phyloP scores from a whole-genome alignment of 2,888 invertebrate genomes.

The Yponomeuta evonymella region DNA sequence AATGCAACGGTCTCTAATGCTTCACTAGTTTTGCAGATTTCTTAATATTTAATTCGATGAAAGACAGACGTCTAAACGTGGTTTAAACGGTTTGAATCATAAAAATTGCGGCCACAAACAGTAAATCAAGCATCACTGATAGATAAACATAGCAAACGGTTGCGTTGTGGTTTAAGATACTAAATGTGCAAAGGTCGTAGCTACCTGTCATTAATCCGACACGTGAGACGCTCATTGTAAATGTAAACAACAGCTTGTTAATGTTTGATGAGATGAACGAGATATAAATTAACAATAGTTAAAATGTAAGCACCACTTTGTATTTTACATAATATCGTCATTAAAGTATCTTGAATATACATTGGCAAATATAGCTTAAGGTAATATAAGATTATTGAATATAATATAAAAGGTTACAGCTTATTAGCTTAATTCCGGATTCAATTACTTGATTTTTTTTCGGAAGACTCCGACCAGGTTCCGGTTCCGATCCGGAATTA shows the following conservation, averaged over 20 bases:
- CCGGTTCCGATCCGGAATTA: too few species aligned
- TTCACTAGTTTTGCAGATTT: too few species aligned
- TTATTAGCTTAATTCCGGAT: too few species aligned
- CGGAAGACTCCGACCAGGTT: too few species aligned
- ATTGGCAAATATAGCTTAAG: neutral
- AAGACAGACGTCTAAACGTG: too few species aligned
- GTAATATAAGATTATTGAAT: too few species aligned
- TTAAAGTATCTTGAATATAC: neutral
- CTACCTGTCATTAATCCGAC: conserved; percentile 4
- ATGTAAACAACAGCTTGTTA: conserved; percentile 1
- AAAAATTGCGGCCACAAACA: too few species aligned
- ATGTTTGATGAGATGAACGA: neutral
- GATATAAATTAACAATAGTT: conserved; percentile 1
- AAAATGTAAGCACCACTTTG: neutral
- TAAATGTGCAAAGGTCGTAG: conserved; percentile 3
- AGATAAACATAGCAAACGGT: neutral
- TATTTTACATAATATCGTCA: neutral
- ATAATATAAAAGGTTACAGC: too few species aligned
- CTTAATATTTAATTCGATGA: too few species aligned
- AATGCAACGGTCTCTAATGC: neutral
- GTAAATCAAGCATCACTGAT: neutral
- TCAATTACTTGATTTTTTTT: too few species aligned
- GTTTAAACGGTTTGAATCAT: too few species aligned
- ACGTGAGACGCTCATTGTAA: neutral
- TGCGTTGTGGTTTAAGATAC: conserved; percentile 4